These are phyloP conservation scores for Synanthedon formicaeformis DNA, from an alignment of 2,888 invertebrate species.

Conservation along the genomic window DNA sequence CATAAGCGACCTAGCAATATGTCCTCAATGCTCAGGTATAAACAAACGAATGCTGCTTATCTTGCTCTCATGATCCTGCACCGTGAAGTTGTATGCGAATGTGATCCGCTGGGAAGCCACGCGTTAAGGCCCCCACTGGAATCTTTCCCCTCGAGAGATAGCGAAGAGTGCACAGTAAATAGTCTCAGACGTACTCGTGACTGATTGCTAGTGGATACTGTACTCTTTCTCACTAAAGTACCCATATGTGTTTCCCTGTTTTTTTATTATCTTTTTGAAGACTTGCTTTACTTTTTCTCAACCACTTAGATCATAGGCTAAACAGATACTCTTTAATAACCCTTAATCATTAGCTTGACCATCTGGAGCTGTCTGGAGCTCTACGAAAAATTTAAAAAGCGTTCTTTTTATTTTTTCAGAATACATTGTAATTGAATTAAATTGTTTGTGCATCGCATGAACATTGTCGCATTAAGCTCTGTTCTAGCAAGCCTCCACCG, in stretches of 20 bases:
- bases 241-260: neutral
- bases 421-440: neutral
- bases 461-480: neutral
- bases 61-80: too few relatives aligned
- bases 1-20: too few relatives aligned
- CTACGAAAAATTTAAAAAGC: too few relatives aligned
- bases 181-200: neutral
- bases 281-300: too few relatives aligned
- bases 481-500: neutral
- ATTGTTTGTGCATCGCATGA: neutral
- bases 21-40: too few relatives aligned
- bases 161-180: neutral
- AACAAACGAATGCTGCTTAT: too few relatives aligned
- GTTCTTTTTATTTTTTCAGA: neutral
- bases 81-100: neutral
- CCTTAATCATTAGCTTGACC: too few relatives aligned
- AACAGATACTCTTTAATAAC: too few relatives aligned
- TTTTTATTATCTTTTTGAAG: conserved; percentile 1
- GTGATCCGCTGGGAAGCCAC: neutral
- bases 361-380: too few relatives aligned
- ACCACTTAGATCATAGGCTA: too few relatives aligned
- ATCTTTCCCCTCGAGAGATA: neutral
- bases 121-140: neutral
- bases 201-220: too few relatives aligned
- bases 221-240: too few relatives aligned